Evolutionary conservation across 2,888 invertebrate genomes (phyloP), one percentile per base, ranked within the genome.

Genomic region (Drosophila paranaensis): DNA sequence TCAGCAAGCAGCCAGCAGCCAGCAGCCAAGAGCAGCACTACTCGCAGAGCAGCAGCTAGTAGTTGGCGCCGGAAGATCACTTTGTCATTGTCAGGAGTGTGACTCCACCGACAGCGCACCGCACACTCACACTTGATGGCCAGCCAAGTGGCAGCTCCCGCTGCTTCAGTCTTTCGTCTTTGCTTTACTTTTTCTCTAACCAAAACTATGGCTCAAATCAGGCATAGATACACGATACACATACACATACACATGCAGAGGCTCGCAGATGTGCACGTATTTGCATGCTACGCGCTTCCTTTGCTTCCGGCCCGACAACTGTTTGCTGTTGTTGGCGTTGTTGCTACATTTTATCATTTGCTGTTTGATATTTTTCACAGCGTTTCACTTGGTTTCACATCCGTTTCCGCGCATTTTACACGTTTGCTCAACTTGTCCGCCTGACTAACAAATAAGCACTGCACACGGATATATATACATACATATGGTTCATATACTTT

Each of bases 11-110:
- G 61, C 35, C 10, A 45, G 6, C 62, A 60, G 63, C 70, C 70
- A 58, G 62, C 57, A 57, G 61, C 40, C 35, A 60, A 30, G 39
- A 60, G 58, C 45, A 62, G 45, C 20, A 20, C 60, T 33, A 33
- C n/a, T 46, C 71, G 48, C 27, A 71, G 57, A 74, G 48, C 27
- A 71, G 57, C 54, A 68, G 67, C 55, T 46, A 30, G 51, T 43
- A 33, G 54, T 67, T 83, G 89, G 88, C 88, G 90, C 89, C 90
- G 80, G 80, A 89, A 88, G 84, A 90, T 90, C 86, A 90, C 84
- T 90, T 90, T 90, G 89, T 90, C 89, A 90, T 86, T 90, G 91
- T 89, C 90, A 82, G 46, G 70, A 75, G 71, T 70, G 69, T 43
- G 66, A 35, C 61, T 63, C 73, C 76, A 68, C 65, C 79, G 77